Conservation (phyloP, 2,888 invertebrate genomes). For the Alentia gelatinosa region DNA sequence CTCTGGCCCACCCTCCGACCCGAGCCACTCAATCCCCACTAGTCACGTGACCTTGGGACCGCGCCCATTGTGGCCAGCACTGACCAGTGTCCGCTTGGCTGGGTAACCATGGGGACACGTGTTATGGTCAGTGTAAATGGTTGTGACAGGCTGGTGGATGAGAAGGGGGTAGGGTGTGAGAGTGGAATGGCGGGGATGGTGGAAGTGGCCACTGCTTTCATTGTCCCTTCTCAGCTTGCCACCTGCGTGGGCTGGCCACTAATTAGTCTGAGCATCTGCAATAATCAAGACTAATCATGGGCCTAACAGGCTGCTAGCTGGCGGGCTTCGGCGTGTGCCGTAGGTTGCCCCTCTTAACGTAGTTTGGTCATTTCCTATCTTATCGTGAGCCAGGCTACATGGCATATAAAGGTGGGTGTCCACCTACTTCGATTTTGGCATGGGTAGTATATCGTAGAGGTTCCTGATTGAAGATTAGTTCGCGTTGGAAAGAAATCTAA, state of each 20-base stretch:
- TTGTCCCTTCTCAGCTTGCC: neutral
- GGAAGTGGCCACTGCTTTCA: neutral
- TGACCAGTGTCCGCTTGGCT: neutral
- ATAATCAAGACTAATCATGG: neutral
- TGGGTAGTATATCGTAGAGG: too few relatives aligned
- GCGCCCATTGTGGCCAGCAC: neutral
- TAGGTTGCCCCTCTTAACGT: too few relatives aligned
- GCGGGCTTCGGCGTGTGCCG: neutral
- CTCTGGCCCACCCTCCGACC: neutral
- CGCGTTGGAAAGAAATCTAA: too few relatives aligned
- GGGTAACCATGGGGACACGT: neutral
- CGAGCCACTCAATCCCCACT: neutral
- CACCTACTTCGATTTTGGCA: too few relatives aligned
- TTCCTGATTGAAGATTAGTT: too few relatives aligned
- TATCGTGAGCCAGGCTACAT: too few relatives aligned
- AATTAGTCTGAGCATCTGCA: neutral
- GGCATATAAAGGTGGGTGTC: too few relatives aligned
- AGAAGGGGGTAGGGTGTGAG: neutral
- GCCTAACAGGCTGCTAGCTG: neutral
- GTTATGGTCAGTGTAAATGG: neutral
- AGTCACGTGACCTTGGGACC: neutral
- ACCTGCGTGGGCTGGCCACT: neutral
- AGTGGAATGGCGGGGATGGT: neutral
- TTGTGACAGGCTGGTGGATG: neutral
- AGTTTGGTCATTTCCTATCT: too few relatives aligned